A percentile compares a stretch with the other conserved stretches of the same genome.
phyloP scores from a whole-genome alignment of 2,888 invertebrate genomes.

The Ophraella communa region DNA sequence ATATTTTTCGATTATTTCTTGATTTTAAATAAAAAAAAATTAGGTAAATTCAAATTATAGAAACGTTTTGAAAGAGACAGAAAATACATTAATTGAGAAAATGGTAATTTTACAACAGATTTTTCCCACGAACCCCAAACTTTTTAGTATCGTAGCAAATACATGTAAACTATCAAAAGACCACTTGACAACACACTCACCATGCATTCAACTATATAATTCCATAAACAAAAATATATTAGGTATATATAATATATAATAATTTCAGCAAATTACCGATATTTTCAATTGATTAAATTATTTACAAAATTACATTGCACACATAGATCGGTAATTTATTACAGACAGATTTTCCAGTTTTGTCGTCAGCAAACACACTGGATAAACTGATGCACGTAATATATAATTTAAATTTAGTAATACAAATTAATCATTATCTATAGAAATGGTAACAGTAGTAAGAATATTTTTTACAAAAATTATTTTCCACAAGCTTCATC shows the following conservation, averaged over 20 bases:
- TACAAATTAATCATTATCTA: too few relatives aligned
- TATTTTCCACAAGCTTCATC: too few relatives aligned
- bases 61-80: too few relatives aligned
- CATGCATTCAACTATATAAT: background rate
- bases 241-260: too few relatives aligned
- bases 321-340: constrained; percentile 22
- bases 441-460: background rate
- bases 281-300: constrained; percentile 24
- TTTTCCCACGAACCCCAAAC: constrained; percentile 26
- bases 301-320: constrained; percentile 37
- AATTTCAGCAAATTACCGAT: constrained; percentile 29
- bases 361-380: background rate
- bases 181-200: constrained; percentile 19
- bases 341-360: too few relatives aligned
- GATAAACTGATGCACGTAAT: too few relatives aligned
- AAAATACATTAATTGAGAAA: too few relatives aligned
- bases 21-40: too few relatives aligned
- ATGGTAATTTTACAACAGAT: background rate
- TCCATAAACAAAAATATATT: background rate
- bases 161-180: constrained; percentile 34
- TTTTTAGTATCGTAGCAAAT: constrained; percentile 28
- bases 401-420: too few relatives aligned
- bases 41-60: too few relatives aligned
- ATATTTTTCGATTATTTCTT: too few relatives aligned
- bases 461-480: too few relatives aligned